phyloP scores from a whole-genome alignment of 2,888 invertebrate genomes.

The Drosophila lacicola region DNA sequence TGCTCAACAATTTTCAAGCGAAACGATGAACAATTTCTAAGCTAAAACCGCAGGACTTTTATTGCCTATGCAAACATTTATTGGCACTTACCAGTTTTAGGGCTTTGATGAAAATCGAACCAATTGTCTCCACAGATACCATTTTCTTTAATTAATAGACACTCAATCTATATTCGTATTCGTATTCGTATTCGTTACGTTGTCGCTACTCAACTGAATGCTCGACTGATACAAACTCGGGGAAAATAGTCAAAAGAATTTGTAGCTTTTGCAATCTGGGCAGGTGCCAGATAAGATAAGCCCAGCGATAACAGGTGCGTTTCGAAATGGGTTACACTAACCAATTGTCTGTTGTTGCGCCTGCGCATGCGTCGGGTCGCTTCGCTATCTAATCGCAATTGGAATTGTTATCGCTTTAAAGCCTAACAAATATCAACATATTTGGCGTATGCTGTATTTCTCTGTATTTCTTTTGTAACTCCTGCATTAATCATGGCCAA shows the following conservation, averaged over 20 bases:
- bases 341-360: constrained; percentile 42
- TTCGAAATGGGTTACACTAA: constrained; percentile 61
- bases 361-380: constrained; percentile 39
- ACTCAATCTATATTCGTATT: constrained; percentile 18
- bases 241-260: constrained; percentile 43
- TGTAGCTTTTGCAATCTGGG: constrained; percentile 77
- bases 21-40: background rate
- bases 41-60: background rate
- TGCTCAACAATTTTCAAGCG: constrained; percentile 46
- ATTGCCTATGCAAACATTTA: too few species aligned
- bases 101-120: constrained; percentile 92
- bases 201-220: constrained; percentile 78
- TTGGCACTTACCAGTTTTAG: constrained; percentile 89
- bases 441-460: constrained; percentile 7
- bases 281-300: constrained; percentile 52
- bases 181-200: constrained; percentile 61
- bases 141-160: constrained; percentile 86
- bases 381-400: constrained; percentile 51
- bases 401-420: constrained; percentile 15
- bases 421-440: constrained; percentile 1
- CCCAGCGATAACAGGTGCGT: constrained; percentile 58
- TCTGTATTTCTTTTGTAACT: constrained; percentile 4
- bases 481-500: constrained; percentile 54
- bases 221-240: constrained; percentile 39
- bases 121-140: constrained; percentile 93